Percentiles rank a stretch among this genome's conserved stretches.
These are phyloP conservation scores for Junonia oenone DNA, from an alignment of 2,888 invertebrate genomes.

Conservation along the genomic window DNA sequence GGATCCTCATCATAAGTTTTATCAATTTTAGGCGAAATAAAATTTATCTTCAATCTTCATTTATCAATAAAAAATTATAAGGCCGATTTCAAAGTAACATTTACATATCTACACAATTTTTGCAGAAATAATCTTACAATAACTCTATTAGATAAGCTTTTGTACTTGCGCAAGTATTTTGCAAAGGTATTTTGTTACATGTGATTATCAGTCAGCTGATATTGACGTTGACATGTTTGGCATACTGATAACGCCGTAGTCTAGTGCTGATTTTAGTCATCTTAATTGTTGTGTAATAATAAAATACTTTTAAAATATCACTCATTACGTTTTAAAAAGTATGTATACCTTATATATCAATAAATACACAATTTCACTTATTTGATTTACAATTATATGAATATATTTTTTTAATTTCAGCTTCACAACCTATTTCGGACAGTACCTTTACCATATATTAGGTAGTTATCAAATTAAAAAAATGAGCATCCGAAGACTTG, in stretches of 20 bases:
- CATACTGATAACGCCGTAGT: not conserved
- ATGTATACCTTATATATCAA: not conserved
- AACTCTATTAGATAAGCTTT: too few species aligned
- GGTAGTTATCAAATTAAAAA: not conserved
- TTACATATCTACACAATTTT: too few species aligned
- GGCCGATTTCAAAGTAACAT: too few species aligned
- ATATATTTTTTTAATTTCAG: not conserved
- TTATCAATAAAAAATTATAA: too few species aligned
- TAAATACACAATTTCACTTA: too few species aligned
- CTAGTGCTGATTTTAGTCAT: not conserved
- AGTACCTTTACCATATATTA: not conserved
- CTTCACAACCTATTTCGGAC: too few species aligned
- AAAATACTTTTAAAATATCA: not conserved
- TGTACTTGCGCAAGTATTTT: not conserved
- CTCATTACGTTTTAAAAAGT: not conserved
- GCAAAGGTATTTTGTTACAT: not conserved
- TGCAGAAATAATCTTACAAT: too few species aligned
- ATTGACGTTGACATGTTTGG: slow-evolving; percentile 2
- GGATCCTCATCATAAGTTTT: too few species aligned
- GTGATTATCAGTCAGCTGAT: slow-evolving; percentile 25
- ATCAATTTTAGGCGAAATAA: too few species aligned
- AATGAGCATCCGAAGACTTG: slow-evolving; percentile 44
- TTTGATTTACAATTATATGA: too few species aligned
- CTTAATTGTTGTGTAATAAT: not conserved
- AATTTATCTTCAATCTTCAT: too few species aligned